Evolutionary conservation across 2,113 vertebrate genomes (phyloP).

Genomic region (Chaetodon trifascialis): DNA sequence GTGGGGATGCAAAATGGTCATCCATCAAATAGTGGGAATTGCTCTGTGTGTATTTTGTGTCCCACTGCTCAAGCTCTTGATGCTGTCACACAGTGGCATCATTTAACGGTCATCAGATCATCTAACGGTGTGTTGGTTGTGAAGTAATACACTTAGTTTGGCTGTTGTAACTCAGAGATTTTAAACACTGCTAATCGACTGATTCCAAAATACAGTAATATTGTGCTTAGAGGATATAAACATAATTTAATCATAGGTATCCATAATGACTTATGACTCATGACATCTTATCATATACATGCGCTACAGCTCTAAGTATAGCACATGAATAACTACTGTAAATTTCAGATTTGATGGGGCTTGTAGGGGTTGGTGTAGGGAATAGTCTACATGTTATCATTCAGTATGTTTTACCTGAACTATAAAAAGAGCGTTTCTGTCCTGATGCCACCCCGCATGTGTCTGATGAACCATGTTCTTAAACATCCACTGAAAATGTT

Average conservation of each 20-base stretch:
- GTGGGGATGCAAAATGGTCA: slow-evolving; percentile 14
- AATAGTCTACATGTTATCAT: background rate
- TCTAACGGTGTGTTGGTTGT: background rate
- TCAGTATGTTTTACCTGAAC: background rate
- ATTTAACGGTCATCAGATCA: background rate
- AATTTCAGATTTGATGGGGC: background rate
- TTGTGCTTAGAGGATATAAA: background rate
- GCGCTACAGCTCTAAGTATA: background rate
- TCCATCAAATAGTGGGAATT: background rate
- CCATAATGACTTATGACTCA: background rate
- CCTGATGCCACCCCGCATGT: slow-evolving; percentile 8
- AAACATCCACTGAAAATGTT: slow-evolving; percentile 25
- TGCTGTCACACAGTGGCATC: background rate
- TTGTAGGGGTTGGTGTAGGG: background rate
- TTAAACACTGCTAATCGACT: background rate
- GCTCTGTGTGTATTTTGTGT: background rate
- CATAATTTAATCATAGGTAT: background rate
- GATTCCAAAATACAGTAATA: background rate
- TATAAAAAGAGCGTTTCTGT: background rate
- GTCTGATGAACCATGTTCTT: slow-evolving; percentile 33
- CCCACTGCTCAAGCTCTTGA: background rate
- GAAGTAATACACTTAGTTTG: background rate
- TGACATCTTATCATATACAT: slow-evolving; percentile 6
- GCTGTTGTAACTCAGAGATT: background rate
- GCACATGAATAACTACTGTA: background rate